Evolutionary conservation across 2,888 invertebrate species (phyloP).

Genomic region (Lasioglossum pauxillum): DNA sequence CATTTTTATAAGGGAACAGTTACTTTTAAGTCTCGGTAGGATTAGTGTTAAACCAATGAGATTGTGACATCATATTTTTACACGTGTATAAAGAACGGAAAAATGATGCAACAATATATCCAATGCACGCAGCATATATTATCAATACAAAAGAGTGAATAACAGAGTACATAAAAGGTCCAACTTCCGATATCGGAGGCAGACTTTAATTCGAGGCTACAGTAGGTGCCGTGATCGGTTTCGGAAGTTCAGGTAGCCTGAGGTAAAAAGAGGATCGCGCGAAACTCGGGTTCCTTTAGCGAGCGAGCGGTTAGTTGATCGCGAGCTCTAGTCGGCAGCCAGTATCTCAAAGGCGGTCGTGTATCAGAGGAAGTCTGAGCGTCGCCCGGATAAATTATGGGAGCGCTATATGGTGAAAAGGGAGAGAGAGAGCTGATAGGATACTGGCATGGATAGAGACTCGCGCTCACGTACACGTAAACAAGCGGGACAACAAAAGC

Average conservation of each 20-base stretch:
- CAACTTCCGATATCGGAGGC: not conserved
- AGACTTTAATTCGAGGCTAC: not conserved
- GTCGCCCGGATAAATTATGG: slow-evolving; percentile 22
- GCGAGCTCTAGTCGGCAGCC: not conserved
- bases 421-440: slow-evolving; percentile 31
- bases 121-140: too few species aligned
- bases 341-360: slow-evolving; percentile 19
- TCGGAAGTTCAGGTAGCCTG: not conserved
- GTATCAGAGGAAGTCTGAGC: slow-evolving; percentile 9
- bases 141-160: too few species aligned
- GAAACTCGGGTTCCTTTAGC: slow-evolving; percentile 11
- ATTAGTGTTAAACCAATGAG: too few species aligned
- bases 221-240: not conserved
- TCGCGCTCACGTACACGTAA: slow-evolving; percentile 68
- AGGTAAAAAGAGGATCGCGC: not conserved
- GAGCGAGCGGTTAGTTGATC: slow-evolving; percentile 15
- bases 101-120: too few species aligned
- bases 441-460: slow-evolving; percentile 43
- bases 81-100: too few species aligned
- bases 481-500: slow-evolving; percentile 59
- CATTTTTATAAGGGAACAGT: too few species aligned
- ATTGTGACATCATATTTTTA: too few species aligned
- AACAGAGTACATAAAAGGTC: not conserved
- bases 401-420: slow-evolving; percentile 11
- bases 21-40: too few species aligned